phyloP scores from a whole-genome alignment of 1,140 invertebrate genomes.

The Brachionus calyciflorus region DNA sequence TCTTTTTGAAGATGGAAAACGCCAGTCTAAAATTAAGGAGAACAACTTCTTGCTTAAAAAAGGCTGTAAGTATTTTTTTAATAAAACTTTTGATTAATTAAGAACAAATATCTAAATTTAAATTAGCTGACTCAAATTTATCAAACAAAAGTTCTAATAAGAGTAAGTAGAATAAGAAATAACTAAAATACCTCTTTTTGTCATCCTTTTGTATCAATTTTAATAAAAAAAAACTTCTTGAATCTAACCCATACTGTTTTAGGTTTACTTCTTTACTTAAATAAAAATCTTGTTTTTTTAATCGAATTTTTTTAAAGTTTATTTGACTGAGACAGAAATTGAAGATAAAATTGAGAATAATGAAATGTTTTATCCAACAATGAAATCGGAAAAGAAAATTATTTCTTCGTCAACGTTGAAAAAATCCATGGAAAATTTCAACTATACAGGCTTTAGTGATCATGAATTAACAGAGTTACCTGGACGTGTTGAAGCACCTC shows the following conservation, averaged over 20 bases:
- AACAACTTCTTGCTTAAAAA: constrained; percentile 20
- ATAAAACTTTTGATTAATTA: too few relatives aligned
- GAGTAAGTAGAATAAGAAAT: too few relatives aligned
- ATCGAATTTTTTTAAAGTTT: neutral
- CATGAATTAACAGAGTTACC: constrained; percentile 40
- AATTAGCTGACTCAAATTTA: neutral
- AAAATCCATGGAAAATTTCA: constrained; percentile 15
- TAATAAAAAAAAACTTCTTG: too few relatives aligned
- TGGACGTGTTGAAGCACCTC: constrained; percentile 22
- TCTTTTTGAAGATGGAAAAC: neutral
- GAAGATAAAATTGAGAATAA: neutral
- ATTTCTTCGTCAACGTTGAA: neutral
- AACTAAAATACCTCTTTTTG: too few relatives aligned
- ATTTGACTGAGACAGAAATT: constrained; percentile 14
- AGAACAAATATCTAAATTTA: neutral
- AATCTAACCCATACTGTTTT: neutral
- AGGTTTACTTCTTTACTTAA: neutral
- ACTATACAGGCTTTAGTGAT: constrained; percentile 21
- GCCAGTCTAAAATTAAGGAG: neutral
- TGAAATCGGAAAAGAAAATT: constrained; percentile 17
- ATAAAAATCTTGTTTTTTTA: neutral
- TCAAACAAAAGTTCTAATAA: neutral
- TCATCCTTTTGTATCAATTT: too few relatives aligned
- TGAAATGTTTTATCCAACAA: constrained; percentile 30
- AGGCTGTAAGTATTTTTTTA: constrained; percentile 20